Percentiles rank a stretch among this genome's conserved stretches.
phyloP scores from a whole-genome alignment of 2,888 invertebrate species.

The Nudaria mundana region DNA sequence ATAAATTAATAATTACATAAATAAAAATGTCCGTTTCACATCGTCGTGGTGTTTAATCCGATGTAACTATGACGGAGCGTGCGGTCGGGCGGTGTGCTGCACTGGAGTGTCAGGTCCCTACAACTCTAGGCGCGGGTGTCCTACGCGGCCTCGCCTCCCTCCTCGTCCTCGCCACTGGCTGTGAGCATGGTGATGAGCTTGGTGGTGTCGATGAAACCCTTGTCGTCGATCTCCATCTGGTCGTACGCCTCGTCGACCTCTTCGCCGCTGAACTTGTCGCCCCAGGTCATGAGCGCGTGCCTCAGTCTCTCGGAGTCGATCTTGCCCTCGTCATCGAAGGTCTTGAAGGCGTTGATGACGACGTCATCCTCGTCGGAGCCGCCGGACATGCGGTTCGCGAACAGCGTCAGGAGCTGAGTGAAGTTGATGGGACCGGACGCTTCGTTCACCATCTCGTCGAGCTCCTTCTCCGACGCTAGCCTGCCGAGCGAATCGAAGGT shows the following conservation, averaged over 20 bases:
- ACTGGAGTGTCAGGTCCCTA: slow-evolving; percentile 31
- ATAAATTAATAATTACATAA: slow-evolving; percentile 73
- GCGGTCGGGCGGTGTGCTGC: slow-evolving; percentile 45
- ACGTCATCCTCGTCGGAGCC: slow-evolving; percentile 96
- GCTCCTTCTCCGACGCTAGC: slow-evolving; percentile 93
- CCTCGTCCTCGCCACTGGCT: slow-evolving; percentile 92
- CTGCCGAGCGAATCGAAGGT: slow-evolving; percentile 96
- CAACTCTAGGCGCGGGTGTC: slow-evolving; percentile 27
- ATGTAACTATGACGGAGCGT: slow-evolving; percentile 48
- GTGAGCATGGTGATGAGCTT: slow-evolving; percentile 94
- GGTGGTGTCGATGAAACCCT: slow-evolving; percentile 93
- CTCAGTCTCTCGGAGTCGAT: slow-evolving; percentile 95
- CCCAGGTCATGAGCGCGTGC: slow-evolving; percentile 95
- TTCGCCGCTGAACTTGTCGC: slow-evolving; percentile 93
- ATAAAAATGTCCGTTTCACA: slow-evolving; percentile 67
- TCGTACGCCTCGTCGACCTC: slow-evolving; percentile 96
- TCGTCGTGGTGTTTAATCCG: slow-evolving; percentile 55
- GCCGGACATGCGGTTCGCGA: slow-evolving; percentile 95
- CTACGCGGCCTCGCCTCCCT: slow-evolving; percentile 81
- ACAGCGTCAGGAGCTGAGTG: slow-evolving; percentile 95
- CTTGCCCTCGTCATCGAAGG: slow-evolving; percentile 93
- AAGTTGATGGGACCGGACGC: slow-evolving; percentile 96
- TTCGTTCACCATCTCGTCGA: slow-evolving; percentile 93
- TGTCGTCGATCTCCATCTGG: slow-evolving; percentile 95
- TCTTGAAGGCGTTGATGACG: slow-evolving; percentile 94